Base-by-base conservation (phyloP, 2,888 invertebrate genomes). In the Philereme transversata region DNA sequence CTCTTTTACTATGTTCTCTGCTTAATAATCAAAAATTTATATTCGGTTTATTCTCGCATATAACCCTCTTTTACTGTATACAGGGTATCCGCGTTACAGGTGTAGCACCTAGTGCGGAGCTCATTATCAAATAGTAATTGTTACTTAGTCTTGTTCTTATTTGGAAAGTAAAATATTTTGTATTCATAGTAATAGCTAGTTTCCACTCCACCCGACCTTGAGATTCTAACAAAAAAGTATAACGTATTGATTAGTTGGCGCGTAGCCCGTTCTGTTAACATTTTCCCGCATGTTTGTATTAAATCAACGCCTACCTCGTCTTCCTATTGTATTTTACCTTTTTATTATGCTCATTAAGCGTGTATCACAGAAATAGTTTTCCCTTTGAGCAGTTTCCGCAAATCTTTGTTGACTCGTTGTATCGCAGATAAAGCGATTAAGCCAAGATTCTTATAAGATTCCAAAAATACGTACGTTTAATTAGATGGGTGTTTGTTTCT, bases 181-280 rank as follows among this genome's bases (percentile, higher is more conserved):
- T 41, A 9, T n/a, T 48, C 4, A 36, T 36, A 38, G 38, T 40
- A 35, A 11, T 45, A 46, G 22, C 52, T 62, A 65, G 50, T 70
- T 67, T 69, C 67, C 60, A 71, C 65, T 72, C 62, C 64, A 64
- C 47, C 60, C 65, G 68, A 71, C 75, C 78, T 75, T 76, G 77
- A 60, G 69, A 67, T 75, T 70, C 68, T 71, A 74, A 75, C 72
- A 74, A 76, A 75, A 76, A 75, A 71, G 68, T 72, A 71, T 65
- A 66, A 62, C 66, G 74, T 79, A 81, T 81, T 74, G 80, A 78
- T 80, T 77, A 73, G 69, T 73, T 77, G 75, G 77, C 78, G 72
- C 74, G 68, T 63, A 75, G 74, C 78, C 74, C 74, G 69, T 68
- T 63, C 63, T 59, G 70, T 73, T 76, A 69, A 70, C 64, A 72